These are phyloP conservation scores for Lichenostomus cassidix DNA, from an alignment of 2,113 vertebrate species.

Conservation along the genomic window DNA sequence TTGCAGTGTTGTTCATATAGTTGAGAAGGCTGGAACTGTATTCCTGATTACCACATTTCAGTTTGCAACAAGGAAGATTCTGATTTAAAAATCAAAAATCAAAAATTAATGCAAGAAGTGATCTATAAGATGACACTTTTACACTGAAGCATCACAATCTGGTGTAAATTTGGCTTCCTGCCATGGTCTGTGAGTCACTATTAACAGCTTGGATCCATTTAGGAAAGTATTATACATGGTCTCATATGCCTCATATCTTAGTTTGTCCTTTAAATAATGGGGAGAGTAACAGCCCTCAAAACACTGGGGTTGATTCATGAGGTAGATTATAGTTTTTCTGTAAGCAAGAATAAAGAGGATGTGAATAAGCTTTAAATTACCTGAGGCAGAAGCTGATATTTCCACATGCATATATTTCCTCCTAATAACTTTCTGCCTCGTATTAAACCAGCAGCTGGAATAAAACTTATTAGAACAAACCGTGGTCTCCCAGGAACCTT, in stretches of 20 bases:
- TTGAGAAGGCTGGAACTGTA: not conserved
- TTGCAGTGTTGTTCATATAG: not conserved
- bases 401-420: not conserved
- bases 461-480: constrained; percentile 18
- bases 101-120: not conserved
- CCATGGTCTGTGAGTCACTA: not conserved
- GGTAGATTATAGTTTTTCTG: not conserved
- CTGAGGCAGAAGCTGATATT: not conserved
- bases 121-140: not conserved
- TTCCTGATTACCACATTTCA: not conserved
- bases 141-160: not conserved
- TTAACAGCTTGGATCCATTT: not conserved
- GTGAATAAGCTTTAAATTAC: not conserved
- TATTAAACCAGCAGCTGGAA: not conserved
- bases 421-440: not conserved
- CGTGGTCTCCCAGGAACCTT: not conserved
- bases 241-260: not conserved
- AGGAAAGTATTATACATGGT: not conserved
- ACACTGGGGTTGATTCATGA: not conserved
- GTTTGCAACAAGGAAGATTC: not conserved
- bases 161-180: not conserved
- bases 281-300: not conserved
- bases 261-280: not conserved
- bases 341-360: not conserved
- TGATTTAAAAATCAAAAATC: not conserved